Evolutionary conservation across 2,888 invertebrate species (phyloP).

Genomic region (Metalampra italica): DNA sequence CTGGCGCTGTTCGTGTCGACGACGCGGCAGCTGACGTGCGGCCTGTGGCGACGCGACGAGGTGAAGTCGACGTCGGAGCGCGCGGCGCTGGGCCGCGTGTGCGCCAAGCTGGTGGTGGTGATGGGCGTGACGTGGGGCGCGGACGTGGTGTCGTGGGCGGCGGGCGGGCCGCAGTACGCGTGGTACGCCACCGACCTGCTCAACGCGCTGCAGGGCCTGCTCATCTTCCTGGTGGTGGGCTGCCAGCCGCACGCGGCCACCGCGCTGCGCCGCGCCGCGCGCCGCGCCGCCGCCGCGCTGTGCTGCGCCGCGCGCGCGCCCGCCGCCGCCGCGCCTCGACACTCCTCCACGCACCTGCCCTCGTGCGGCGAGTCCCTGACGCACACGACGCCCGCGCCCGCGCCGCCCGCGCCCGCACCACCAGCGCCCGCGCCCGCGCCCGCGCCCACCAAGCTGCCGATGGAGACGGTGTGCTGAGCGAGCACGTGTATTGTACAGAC

Average conservation of each 20-base stretch:
- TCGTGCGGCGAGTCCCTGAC: constrained; percentile 88
- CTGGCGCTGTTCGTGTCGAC: constrained; percentile 88
- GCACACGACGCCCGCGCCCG: constrained; percentile 84
- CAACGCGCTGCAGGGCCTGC: constrained; percentile 91
- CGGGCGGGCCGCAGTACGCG: constrained; percentile 87
- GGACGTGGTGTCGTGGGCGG: constrained; percentile 90
- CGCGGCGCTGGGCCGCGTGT: constrained; percentile 89
- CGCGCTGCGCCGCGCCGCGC: constrained; percentile 52
- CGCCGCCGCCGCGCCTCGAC: constrained; percentile 64
- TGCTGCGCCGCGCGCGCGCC: constrained; percentile 48
- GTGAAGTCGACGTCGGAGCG: constrained; percentile 87
- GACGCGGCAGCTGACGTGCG: constrained; percentile 90
- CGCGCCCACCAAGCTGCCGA: constrained; percentile 68
- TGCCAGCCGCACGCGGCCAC: constrained; percentile 89
- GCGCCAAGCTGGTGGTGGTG: constrained; percentile 88
- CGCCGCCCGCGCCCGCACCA: constrained; percentile 73
- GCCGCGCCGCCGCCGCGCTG: constrained; percentile 82
- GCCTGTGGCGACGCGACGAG: constrained; percentile 92
- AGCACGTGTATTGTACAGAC: constrained; percentile 62
- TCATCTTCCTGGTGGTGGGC: constrained; percentile 93
- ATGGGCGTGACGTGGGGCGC: constrained; percentile 80
- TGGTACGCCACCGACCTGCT: constrained; percentile 92
- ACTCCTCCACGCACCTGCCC: constrained; percentile 89
- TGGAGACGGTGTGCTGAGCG: constrained; percentile 81
- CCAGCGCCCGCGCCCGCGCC: constrained; percentile 69